phyloP scores from a whole-genome alignment of 2,888 invertebrate genomes.

The Himalopsyche anomala region DNA sequence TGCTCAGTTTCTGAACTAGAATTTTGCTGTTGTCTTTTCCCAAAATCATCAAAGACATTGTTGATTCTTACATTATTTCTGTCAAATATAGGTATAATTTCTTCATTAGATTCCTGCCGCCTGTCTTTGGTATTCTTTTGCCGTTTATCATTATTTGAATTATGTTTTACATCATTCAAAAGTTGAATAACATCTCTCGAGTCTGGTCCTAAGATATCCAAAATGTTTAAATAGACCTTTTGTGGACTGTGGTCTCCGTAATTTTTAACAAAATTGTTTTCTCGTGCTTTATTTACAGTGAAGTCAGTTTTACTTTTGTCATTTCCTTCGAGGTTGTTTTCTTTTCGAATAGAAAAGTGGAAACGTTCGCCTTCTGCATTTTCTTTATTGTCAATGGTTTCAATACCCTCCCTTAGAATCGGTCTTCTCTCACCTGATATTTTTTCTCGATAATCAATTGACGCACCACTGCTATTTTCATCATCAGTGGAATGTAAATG shows the following conservation, averaged over 20 bases:
- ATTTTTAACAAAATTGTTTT: constrained; percentile 55
- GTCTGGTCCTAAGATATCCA: constrained; percentile 64
- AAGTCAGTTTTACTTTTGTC: constrained; percentile 19
- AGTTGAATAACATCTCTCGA: constrained; percentile 64
- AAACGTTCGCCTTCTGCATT: not conserved
- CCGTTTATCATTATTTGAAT: constrained; percentile 48
- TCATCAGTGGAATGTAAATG: not conserved
- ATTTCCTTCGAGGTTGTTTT: constrained; percentile 29
- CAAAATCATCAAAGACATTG: constrained; percentile 15
- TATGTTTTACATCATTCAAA: constrained; percentile 63
- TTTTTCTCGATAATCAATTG: not conserved
- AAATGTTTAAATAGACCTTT: constrained; percentile 63
- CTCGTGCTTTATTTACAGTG: constrained; percentile 53
- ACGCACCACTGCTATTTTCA: not conserved
- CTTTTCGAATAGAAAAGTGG: constrained; percentile 10
- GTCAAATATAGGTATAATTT: constrained; percentile 58
- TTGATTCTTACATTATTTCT: constrained; percentile 45
- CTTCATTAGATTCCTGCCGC: constrained; percentile 39
- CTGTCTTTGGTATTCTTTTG: constrained; percentile 2
- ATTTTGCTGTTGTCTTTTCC: not conserved
- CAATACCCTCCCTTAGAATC: constrained; percentile 1
- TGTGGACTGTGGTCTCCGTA: constrained; percentile 59
- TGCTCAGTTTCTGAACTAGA: not conserved
- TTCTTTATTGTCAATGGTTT: constrained; percentile 29
- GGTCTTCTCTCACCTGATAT: constrained; percentile 21